phyloP scores from a whole-genome alignment of 2,113 vertebrate species.

The Gymnarchus niloticus region DNA sequence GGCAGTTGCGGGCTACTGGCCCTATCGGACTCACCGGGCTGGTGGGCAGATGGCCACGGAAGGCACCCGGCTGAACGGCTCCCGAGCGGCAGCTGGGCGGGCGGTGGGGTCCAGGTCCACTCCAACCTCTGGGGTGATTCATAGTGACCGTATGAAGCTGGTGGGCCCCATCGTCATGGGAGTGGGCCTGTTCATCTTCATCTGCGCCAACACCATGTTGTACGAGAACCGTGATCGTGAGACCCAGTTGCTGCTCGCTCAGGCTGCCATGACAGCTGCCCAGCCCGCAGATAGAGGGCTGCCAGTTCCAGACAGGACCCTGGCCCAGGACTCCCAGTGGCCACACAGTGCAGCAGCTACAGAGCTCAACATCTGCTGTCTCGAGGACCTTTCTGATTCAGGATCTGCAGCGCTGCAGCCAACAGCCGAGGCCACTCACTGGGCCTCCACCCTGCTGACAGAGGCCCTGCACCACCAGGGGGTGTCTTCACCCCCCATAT shows the following conservation, averaged over 20 bases:
- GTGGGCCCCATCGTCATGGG: slow-evolving; percentile 92
- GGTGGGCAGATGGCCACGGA: background rate
- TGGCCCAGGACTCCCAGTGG: slow-evolving; percentile 29
- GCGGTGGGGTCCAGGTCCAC: slow-evolving; percentile 46
- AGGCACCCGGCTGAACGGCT: slow-evolving; percentile 28
- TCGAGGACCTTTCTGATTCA: slow-evolving; percentile 36
- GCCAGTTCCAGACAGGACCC: background rate
- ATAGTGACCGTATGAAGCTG: slow-evolving; percentile 78
- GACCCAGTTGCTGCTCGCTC: slow-evolving; percentile 58
- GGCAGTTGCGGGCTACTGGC: slow-evolving; percentile 85
- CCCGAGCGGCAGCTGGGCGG: slow-evolving; percentile 18
- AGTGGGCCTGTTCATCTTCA: slow-evolving; percentile 94
- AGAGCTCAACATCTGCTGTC: slow-evolving; percentile 38
- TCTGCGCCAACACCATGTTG: slow-evolving; percentile 91
- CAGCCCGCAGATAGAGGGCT: slow-evolving; percentile 28
- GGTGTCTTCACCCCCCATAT: slow-evolving; percentile 50
- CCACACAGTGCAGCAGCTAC: background rate
- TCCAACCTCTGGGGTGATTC: slow-evolving; percentile 30
- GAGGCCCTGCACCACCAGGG: slow-evolving; percentile 59
- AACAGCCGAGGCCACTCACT: slow-evolving; percentile 44
- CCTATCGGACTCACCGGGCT: slow-evolving; percentile 46
- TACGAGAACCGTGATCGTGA: slow-evolving; percentile 91
- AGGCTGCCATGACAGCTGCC: slow-evolving; percentile 51
- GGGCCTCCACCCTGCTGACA: slow-evolving; percentile 52
- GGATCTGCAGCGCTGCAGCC: slow-evolving; percentile 50